Evolutionary conservation across 2,113 vertebrate species (phyloP), one percentile per base, ranked within the genome.

Genomic region (Centrocercus urophasianus): DNA sequence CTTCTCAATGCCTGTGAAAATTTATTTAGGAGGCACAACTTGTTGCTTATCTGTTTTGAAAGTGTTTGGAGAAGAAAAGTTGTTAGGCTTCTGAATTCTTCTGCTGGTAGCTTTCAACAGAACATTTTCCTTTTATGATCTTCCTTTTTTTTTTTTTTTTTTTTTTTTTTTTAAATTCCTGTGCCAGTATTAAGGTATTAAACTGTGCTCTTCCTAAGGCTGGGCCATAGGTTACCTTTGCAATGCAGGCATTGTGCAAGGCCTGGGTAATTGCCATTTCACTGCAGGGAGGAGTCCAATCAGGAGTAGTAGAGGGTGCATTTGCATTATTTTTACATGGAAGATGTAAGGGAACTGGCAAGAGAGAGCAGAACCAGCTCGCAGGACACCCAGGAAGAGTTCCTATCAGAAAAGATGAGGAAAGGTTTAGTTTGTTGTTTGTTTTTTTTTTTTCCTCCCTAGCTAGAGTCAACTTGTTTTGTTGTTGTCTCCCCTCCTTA

Each of bases 321-420:
- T 96, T 95, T 93, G 85, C 89, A 93, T 96, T 83, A 77, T 77
- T 93, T 96, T 96, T 95, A 72, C 82, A 83, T 86, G 60, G 38
- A 93, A 57, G n/a, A 87, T 95, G 60, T 83, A 92, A 86, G 38
- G 56, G 67, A 89, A 91, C 67, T 6, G 0, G 47, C 42, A 91
- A 91, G 89, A 84, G 77, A 89, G 48, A 85, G 85, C 19, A 92
- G 71, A 95, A 95, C 86, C 78, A 92, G 94, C 76, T 96, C 93
- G 78, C 76, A 92, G 70, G 71, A 86, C 81, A 83, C 45, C 21
- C 59, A 83, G 78, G 63, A 91, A 85, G 76, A 80, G 6, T 69
- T 88, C 24, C 14, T 6, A 19, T 79, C 47, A 90, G 13, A 75
- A 86, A 91, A 83, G 24, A 36, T 14, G 32, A 91, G 73, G 69